Evolutionary conservation across 2,797 vertebrate species (phyloP), one percentile per base, ranked within the genome.

Genomic region (Spondyliosoma cantharus): DNA sequence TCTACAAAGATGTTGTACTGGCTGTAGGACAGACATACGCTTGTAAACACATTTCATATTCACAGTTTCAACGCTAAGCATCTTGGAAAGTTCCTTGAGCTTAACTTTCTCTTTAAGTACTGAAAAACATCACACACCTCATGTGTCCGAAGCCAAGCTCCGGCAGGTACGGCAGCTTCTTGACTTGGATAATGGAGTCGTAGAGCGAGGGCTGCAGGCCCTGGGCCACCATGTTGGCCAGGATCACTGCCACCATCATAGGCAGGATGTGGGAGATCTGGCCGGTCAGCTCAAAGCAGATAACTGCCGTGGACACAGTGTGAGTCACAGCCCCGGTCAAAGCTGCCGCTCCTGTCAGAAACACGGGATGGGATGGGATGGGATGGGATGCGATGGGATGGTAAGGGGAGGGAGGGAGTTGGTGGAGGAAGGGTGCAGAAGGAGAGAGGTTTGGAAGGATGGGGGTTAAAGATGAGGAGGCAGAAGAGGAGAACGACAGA

Each of bases 261-360:
- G 97, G 98, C 29, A 99, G 94, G 92, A 99, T 98, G 94, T 99
- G 97, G n/a, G 97, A 97, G 85, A 99, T 99, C 94, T 99, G 97
- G 17, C 97, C 97, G 0, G 97, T 99, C 91, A 99, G 91, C 92
- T 99, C 98, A 0, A 99, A 98, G 95, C 97, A 98, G 92, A 99
- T 99, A 61, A 99, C 98, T 0, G 97, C 97, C 0, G 97, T 99
- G 89, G 98, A 99, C 68, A 99, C 97, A 0, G 98, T 99, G 93
- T 99, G 98, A 83, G 97, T 98, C 85, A 99, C 98, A 0, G 98
- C 98, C 0, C 97, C 98, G 0, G 97, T 97, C 90, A 99, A 68
- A 0, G 97, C 98, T 24, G 98, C 98, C 22, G 97, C 97, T 82
- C 98, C 97, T 95, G 86, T 54, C 49, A 59, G 59, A 76, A 15